phyloP scores from a whole-genome alignment of 2,797 vertebrate genomes.

The Numenius phaeopus region DNA sequence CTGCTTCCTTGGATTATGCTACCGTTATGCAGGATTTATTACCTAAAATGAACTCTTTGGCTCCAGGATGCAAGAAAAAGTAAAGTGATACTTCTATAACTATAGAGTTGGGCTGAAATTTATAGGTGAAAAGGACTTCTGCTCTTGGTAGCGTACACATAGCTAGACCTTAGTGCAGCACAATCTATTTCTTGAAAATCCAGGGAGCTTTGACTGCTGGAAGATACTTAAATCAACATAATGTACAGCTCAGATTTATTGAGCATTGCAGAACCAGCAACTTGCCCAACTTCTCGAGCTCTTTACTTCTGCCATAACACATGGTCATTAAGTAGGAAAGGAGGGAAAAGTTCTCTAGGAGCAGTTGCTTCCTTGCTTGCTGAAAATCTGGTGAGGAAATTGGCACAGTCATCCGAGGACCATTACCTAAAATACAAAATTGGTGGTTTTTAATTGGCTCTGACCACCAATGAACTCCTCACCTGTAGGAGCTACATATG shows the following conservation, averaged over 20 bases:
- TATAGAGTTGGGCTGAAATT: background rate
- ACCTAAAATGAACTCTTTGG: slow-evolving; percentile 72
- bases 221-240: slow-evolving; percentile 28
- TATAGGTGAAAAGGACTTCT: background rate
- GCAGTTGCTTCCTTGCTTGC: background rate
- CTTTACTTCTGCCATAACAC: background rate
- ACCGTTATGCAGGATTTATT: slow-evolving; percentile 1
- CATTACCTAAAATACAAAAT: background rate
- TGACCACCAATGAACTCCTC: background rate
- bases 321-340: background rate
- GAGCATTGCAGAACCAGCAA: background rate
- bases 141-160: background rate
- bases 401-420: background rate
- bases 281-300: background rate
- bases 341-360: background rate
- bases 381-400: background rate
- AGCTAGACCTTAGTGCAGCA: background rate
- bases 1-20: slow-evolving; percentile 50
- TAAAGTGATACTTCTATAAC: background rate
- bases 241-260: background rate
- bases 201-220: background rate
- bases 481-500: background rate
- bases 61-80: slow-evolving; percentile 24
- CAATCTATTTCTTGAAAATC: slow-evolving; percentile 14
- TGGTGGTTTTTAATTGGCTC: background rate